Evolutionary conservation across 2,888 invertebrate species (phyloP), one percentile per base, ranked within the genome.

Genomic region (Microctonus brassicae): DNA sequence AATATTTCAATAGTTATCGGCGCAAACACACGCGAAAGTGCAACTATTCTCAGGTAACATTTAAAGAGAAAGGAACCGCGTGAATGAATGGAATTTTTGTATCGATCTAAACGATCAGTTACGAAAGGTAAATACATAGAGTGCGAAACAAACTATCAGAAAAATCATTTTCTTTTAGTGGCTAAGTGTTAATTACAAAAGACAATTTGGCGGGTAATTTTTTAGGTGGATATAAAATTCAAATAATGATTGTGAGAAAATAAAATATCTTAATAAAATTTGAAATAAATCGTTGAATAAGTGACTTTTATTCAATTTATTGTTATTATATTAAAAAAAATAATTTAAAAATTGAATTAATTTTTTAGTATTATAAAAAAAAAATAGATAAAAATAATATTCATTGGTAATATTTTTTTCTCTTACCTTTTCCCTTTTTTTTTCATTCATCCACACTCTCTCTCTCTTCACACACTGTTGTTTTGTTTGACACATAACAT

Each of bases 11-110:
- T 36, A 62, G 36, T 53, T 17, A 64, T 64, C 17, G 64, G 13
- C 53, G 20, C 53, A 34, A 17, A 42, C 42, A 62, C 47, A 47
- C 47, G 47, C n/a, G 9, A n/a, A 7, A 47, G 47, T 20, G 13
- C 42, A 22, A 36, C 57, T 22, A 53, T 67, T 70, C 68, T 58
- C 53, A 64, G 68, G 66, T 77, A 76, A 73, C 72, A 75, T 77
- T 74, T 74, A 76, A 76, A 76, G 77, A 77, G 77, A 77, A 77
- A 77, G 76, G 74, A 73, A 76, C 69, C 76, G 70, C 70, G 75
- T 69, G 76, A 77, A 77, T 77, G 75, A 77, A 75, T 71, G 77
- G 74, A 77, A 77, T 77, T 75, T 74, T 75, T 71, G 69, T 74
- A 74, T 76, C 72, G 52, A 47, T 61, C 58, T 67, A 52, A 62